A percentile compares a stretch with the other conserved stretches of the same genome.
Conservation (phyloP, 2,888 invertebrate species). For the Acrocyrtus sp. region DNA sequence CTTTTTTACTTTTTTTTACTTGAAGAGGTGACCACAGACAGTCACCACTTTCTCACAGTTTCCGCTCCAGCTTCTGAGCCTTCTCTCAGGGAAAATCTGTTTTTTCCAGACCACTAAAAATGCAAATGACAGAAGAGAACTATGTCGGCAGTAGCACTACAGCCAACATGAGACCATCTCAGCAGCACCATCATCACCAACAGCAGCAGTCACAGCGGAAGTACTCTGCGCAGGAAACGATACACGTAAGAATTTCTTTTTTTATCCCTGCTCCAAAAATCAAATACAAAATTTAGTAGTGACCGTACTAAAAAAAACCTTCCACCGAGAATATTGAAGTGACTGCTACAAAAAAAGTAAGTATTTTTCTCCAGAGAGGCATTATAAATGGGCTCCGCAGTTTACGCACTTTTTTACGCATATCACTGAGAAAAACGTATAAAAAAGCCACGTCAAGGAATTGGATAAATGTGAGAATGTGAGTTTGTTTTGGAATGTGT, state of each 20-base stretch:
- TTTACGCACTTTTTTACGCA: neutral
- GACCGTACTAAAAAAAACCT: too few relatives aligned
- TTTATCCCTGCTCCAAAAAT: too few relatives aligned
- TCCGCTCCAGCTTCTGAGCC: neutral
- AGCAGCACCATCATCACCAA: slow-evolving; percentile 12
- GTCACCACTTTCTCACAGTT: neutral
- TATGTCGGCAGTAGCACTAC: neutral
- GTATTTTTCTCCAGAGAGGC: neutral
- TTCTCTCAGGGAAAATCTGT: too few relatives aligned
- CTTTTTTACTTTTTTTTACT: neutral
- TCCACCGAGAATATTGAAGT: too few relatives aligned
- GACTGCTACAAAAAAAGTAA: neutral
- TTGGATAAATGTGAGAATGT: neutral
- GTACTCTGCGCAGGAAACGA: slow-evolving; percentile 62
- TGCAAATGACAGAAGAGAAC: slow-evolving; percentile 1
- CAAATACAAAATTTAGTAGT: too few relatives aligned
- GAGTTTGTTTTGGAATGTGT: neutral
- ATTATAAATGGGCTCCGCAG: neutral
- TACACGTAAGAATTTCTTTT: slow-evolving; percentile 53
- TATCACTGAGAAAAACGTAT: neutral
- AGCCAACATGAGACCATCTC: neutral
- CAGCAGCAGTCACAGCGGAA: slow-evolving; percentile 50
- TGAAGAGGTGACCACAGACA: neutral
- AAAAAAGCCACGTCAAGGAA: too few relatives aligned
- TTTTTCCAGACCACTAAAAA: too few relatives aligned